Percentiles rank a stretch among this genome's conserved stretches.
Conservation (phyloP, 2,113 vertebrate genomes). For the Sitta europaea region DNA sequence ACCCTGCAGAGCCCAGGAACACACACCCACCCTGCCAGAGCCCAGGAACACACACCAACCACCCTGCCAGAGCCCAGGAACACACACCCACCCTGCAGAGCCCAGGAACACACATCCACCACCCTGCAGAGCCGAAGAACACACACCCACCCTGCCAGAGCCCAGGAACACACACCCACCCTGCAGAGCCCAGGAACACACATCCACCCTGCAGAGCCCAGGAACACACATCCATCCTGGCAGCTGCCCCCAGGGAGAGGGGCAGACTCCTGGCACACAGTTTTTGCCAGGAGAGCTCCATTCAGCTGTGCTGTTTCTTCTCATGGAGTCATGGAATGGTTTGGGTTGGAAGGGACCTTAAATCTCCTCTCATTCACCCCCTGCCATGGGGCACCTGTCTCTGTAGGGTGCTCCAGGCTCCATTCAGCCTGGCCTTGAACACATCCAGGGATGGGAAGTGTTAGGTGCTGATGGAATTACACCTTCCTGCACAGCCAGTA, state of each 20-base stretch:
- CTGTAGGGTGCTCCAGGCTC: not conserved
- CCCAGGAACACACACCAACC: too few species aligned
- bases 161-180: not conserved
- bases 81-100: not conserved
- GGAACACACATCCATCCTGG: not conserved
- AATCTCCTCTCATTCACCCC: not conserved
- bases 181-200: not conserved
- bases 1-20: not conserved
- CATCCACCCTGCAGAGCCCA: not conserved
- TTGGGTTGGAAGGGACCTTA: not conserved
- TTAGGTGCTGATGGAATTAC: not conserved
- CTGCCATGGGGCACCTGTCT: not conserved
- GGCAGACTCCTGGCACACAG: not conserved
- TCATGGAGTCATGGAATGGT: not conserved
- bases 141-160: too few species aligned
- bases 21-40: not conserved
- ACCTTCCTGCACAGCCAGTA: not conserved
- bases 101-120: not conserved
- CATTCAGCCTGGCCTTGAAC: not conserved
- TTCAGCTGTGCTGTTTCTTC: fast-evolving
- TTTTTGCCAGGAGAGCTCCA: not conserved
- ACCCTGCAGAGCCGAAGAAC: too few species aligned
- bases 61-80: not conserved
- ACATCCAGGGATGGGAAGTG: not conserved
- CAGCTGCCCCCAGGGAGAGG: not conserved